These are phyloP conservation scores for Cylloceria caligata DNA, from an alignment of 2,888 invertebrate species.

Conservation along the genomic window DNA sequence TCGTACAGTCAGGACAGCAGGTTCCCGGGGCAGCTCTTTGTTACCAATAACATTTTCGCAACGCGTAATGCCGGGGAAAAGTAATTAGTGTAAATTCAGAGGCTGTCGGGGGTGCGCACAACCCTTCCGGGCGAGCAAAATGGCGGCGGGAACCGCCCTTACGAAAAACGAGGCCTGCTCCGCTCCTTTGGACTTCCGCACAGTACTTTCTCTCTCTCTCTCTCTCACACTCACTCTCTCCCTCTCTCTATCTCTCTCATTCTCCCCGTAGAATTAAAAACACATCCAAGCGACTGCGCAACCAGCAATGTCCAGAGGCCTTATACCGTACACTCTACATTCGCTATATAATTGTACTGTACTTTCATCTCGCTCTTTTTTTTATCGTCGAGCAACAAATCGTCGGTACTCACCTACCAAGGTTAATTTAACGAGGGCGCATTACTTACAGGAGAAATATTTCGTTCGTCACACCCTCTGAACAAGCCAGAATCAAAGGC, in stretches of 20 bases:
- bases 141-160: conserved; percentile 82
- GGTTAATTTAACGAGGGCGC: conserved; percentile 67
- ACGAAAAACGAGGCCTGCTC: conserved; percentile 75
- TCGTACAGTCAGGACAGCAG: conserved; percentile 58
- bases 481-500: conserved; percentile 56
- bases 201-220: conserved; percentile 27
- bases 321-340: conserved; percentile 38
- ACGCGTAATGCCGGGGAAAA: conserved; percentile 80
- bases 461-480: conserved; percentile 55
- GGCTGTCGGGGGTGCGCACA: conserved; percentile 73
- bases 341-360: conserved; percentile 17
- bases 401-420: conserved; percentile 64
- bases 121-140: conserved; percentile 81
- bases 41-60: conserved; percentile 82
- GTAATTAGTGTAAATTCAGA: conserved; percentile 83
- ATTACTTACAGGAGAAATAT: conserved; percentile 66
- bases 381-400: conserved; percentile 54
- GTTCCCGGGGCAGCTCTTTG: conserved; percentile 75
- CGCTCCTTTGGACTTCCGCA: conserved; percentile 64
- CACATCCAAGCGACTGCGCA: conserved; percentile 65
- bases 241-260: conserved; percentile 53
- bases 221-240: conserved; percentile 41
- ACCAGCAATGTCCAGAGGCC: conserved; percentile 50
- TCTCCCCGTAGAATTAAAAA: conserved; percentile 64
- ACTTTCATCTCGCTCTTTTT: conserved; percentile 26